Base-by-base conservation (phyloP, 2,888 invertebrate species). In the Drosophila nigricruria region DNA sequence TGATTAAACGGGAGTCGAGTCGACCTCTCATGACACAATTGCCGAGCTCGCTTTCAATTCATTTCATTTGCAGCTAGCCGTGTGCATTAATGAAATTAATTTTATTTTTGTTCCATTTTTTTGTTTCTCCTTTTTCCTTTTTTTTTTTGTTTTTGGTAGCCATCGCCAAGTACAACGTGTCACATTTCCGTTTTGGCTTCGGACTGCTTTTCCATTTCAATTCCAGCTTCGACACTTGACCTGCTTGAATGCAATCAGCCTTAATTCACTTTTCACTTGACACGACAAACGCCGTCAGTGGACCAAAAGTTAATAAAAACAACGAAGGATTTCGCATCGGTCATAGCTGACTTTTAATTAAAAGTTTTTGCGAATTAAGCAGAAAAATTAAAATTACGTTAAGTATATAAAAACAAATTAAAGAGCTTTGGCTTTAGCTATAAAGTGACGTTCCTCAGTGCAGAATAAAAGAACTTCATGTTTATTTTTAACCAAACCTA, bases 71-170 rank as follows among this genome's bases (percentile, higher is more conserved):
- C 56, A 47, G 59, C 64, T 75, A 69, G 82, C 70, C 45, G 72
- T 43, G 56, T 82, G 77, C 87, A 88, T 88, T 88, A 88, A 88
- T 88, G 88, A 89, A 88, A 88, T 88, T 87, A 88, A 89, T 87
- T 89, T 88, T 52, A 52, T 52, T 36, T 36, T 23, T 23, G 8
- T 23, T 16, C 23, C 10, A 36, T 52, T 53, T 53, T n/a, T n/a
- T 16, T 25, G 14, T 52, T 25, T 23, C n/a, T n/a, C 2, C 40
- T 9, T 9, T 3, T n/a, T n/a, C 20, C 2, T 25, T 27, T 16
- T 52, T 9, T 23, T 12, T n/a, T 16, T 42, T 14, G 2, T 81
- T 79, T 81, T 73, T 61, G 60, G 45, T 75, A 74, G 53, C 61
- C 61, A 61, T 32, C 16, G 18, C 49, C 71, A 49, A 81, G 70